A percentile compares a stretch with the other conserved stretches of the same genome.
phyloP scores from a whole-genome alignment of 2,888 invertebrate species.

The Conus canariensis region DNA sequence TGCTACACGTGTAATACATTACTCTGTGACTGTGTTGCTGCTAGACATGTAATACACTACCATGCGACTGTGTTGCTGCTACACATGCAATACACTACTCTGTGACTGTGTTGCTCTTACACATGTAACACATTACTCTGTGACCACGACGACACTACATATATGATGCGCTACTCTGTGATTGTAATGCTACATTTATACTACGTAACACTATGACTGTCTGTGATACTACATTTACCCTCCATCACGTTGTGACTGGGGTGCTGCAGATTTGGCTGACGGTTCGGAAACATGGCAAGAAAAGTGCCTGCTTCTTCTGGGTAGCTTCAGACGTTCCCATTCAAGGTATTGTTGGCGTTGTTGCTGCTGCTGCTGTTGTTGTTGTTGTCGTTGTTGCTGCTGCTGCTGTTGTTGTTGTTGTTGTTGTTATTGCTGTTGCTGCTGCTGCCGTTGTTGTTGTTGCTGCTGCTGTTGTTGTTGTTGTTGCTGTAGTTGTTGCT shows the following conservation, averaged over 20 bases:
- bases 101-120: too few relatives aligned
- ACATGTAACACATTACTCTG: too few relatives aligned
- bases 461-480: background rate
- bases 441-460: background rate
- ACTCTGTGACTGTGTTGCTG: background rate
- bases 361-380: background rate
- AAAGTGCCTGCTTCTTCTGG: conserved; percentile 71
- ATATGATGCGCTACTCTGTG: background rate
- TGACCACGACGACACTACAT: background rate
- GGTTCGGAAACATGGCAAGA: conserved; percentile 67
- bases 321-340: conserved; percentile 70
- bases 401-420: background rate
- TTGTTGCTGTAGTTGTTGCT: too few relatives aligned
- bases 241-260: too few relatives aligned
- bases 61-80: background rate
- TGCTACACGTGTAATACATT: background rate
- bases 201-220: too few relatives aligned
- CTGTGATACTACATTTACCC: too few relatives aligned
- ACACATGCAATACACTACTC: too few relatives aligned
- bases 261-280: conserved; percentile 64
- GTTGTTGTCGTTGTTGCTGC: background rate
- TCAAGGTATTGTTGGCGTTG: conserved; percentile 2
- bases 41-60: background rate
- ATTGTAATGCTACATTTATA: too few relatives aligned
- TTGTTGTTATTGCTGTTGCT: background rate